Conservation (phyloP, 1,140 invertebrate genomes). For the Ooceraea biroi region DNA sequence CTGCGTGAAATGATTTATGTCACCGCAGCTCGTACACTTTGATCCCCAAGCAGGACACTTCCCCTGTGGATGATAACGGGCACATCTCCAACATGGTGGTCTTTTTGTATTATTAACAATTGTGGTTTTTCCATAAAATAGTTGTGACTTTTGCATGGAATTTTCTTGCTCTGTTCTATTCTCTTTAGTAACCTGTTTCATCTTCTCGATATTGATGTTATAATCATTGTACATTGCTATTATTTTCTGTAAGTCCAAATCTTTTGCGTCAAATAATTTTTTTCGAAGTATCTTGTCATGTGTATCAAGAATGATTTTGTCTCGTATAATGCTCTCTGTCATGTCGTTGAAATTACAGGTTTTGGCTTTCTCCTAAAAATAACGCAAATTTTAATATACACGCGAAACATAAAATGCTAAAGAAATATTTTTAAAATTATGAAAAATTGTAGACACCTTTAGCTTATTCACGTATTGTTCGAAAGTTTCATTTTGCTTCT, state of each 20-base stretch:
- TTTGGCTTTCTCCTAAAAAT: conserved; percentile 67
- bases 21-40: conserved; percentile 60
- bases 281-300: conserved; percentile 63
- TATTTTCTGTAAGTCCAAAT: conserved; percentile 63
- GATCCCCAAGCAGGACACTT: conserved; percentile 67
- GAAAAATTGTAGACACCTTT: conserved; percentile 41
- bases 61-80: conserved; percentile 14
- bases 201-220: conserved; percentile 10
- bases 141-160: neutral
- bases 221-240: conserved; percentile 50
- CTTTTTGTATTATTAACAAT: neutral
- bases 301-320: conserved; percentile 66
- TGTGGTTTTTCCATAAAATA: neutral
- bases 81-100: conserved; percentile 65
- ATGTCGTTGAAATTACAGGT: conserved; percentile 70
- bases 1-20: conserved; percentile 46
- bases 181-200: conserved; percentile 40
- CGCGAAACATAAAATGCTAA: conserved; percentile 4
- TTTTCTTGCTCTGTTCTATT: neutral
- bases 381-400: neutral
- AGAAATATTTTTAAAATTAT: neutral
- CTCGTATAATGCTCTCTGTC: conserved; percentile 68
- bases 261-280: conserved; percentile 58
- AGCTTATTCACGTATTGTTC: conserved; percentile 66
- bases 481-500: conserved; percentile 54